These are phyloP conservation scores for Agapornis roseicollis DNA, from an alignment of 2,113 vertebrate species.

Conservation along the genomic window DNA sequence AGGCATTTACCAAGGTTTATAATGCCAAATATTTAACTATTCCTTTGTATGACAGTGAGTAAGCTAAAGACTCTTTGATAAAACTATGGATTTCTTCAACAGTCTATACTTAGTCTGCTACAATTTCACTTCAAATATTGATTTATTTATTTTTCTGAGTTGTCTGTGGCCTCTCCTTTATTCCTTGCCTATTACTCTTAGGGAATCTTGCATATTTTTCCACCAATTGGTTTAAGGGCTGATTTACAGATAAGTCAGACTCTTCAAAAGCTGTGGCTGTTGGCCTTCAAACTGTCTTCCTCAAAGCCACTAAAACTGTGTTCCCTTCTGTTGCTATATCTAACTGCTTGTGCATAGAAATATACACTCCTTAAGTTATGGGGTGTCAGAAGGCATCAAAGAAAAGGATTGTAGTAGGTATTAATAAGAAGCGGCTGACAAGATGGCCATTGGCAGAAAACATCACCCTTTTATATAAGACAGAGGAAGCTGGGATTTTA, in stretches of 20 bases:
- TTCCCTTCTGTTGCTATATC: neutral
- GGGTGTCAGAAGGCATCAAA: neutral
- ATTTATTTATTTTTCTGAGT: neutral
- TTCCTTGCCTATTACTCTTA: neutral
- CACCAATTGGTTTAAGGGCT: neutral
- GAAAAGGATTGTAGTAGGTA: neutral
- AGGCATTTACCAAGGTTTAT: neutral
- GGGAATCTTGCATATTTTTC: neutral
- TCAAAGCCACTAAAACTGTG: neutral
- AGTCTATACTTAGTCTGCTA: neutral
- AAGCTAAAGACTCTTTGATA: neutral
- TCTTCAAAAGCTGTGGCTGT: neutral
- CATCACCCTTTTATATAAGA: neutral
- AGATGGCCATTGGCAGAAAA: neutral
- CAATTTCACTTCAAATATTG: neutral
- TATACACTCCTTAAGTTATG: neutral
- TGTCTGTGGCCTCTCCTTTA: neutral
- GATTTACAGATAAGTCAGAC: neutral
- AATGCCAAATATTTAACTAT: neutral
- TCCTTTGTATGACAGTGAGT: neutral
- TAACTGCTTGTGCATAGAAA: neutral
- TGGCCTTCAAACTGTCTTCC: neutral
- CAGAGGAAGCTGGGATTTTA: neutral
- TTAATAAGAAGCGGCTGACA: constrained; percentile 36
- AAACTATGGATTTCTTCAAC: neutral